These are phyloP conservation scores for Galaxias olidus DNA, from an alignment of 2,797 vertebrate genomes.

Conservation along the genomic window DNA sequence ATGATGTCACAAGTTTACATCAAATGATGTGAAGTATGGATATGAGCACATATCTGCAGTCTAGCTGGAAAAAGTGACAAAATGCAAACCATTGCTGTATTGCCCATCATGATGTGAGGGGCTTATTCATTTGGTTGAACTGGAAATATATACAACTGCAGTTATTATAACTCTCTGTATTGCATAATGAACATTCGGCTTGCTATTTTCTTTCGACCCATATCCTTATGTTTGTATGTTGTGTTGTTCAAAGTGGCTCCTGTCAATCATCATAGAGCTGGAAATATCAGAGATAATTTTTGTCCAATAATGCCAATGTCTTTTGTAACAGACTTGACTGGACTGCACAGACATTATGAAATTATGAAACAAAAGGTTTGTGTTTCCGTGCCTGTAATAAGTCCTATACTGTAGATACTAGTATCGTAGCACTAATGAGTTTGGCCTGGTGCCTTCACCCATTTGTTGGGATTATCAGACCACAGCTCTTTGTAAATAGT, in stretches of 20 bases:
- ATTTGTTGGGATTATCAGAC: conserved; percentile 18
- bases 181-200: conserved; percentile 3
- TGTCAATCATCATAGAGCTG: conserved; percentile 10
- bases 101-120: background rate
- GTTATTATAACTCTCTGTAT: conserved; percentile 47
- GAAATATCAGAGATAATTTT: conserved; percentile 15
- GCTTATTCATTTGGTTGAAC: background rate
- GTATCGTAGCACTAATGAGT: conserved; percentile 63
- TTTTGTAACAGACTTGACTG: too few species aligned
- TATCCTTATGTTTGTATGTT: background rate
- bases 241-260: conserved; percentile 19
- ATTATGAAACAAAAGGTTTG: conserved; percentile 61
- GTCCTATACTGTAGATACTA: conserved; percentile 61
- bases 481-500: conserved; percentile 58
- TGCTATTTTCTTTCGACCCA: background rate
- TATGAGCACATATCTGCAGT: too few species aligned
- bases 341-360: conserved; percentile 25
- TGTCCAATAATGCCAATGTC: conserved; percentile 1
- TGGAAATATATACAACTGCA: background rate
- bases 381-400: conserved; percentile 74
- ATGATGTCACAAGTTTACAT: too few species aligned
- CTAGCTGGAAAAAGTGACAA: conserved; percentile 14
- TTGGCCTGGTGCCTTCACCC: conserved; percentile 1
- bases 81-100: conserved; percentile 9
- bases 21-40: too few species aligned